These are phyloP conservation scores for Aplochiton taeniatus DNA, from an alignment of 2,797 vertebrate species.

Conservation along the genomic window DNA sequence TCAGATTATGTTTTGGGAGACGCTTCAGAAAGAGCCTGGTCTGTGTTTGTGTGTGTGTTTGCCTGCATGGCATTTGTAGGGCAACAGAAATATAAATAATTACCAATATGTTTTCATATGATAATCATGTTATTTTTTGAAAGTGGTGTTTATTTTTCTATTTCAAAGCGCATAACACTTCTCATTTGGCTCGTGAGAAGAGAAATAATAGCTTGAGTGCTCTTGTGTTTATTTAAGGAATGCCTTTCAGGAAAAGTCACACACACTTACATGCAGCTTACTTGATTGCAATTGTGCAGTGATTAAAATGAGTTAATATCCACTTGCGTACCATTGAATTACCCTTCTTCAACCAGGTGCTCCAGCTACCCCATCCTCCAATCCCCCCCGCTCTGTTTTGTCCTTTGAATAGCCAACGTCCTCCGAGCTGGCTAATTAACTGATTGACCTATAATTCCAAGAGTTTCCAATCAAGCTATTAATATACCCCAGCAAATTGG, in stretches of 20 bases:
- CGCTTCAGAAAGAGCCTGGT: no score
- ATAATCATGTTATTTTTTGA: no score
- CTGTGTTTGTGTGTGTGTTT: no score
- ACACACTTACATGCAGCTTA: background rate
- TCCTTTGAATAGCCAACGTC: slow-evolving; percentile 8
- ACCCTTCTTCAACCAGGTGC: slow-evolving; percentile 25
- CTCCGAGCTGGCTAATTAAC: slow-evolving; percentile 26
- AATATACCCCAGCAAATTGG: background rate
- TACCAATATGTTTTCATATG: no score
- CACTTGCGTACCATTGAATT: slow-evolving; percentile 30
- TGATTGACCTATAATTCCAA: slow-evolving; percentile 32
- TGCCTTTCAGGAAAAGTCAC: background rate
- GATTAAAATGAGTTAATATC: slow-evolving; percentile 26
- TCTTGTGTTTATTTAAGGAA: background rate
- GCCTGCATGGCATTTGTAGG: no score
- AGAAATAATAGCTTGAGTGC: background rate
- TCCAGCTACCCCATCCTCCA: background rate
- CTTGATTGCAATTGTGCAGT: slow-evolving; percentile 7
- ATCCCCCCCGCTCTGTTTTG: background rate
- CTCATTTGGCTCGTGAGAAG: no score
- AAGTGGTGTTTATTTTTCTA: no score
- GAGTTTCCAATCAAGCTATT: slow-evolving; percentile 26
- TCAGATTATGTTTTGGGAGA: no score
- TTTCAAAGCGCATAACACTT: no score
- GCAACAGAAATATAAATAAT: no score